Evolutionary conservation across 2,797 vertebrate species (phyloP), one percentile per base, ranked within the genome.

Genomic region (Tenualosa thibaudeaui): DNA sequence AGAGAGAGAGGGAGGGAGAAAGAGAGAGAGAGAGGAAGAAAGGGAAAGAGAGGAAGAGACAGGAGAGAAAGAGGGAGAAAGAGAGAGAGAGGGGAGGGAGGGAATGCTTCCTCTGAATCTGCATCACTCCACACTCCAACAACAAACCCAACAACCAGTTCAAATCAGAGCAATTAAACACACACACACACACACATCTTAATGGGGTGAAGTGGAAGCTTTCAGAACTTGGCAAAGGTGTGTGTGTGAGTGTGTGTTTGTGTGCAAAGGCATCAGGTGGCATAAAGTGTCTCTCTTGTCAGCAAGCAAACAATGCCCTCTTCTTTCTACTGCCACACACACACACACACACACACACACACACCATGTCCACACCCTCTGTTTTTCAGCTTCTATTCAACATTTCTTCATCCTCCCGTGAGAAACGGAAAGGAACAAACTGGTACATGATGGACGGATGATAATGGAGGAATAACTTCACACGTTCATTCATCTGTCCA

Each of bases 351-450:
- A 68, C 62, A 12, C 24, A 15, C 4, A 12, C 60, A 65, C 60
- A 65, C 62, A 31, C 68, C 50, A 46, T 84, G n/a, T 58, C 19
- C 54, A 58, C 54, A 58, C 19, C 26, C 62, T 40, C 31, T 75
- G 56, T 71, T 49, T 62, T 43, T 71, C 86, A 86, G 84, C 78
- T 2, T 40, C 26, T 71, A 71, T 40, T 71, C 31, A 71, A 12
- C 31, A 71, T 68, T 9, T 40, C 68, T 71, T 8, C 68, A 37
- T 71, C 68, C 40, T 71, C 68, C 68, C 68, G 68, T 71, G 68
- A 40, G 68, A 71, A 71, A 37, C 26, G 3, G 17, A 71, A 10
- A 31, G 2, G 13, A 40, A 17, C 17, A 58, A 22, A 58, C 17
- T 5, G 3, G 54, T 19, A 22, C 17, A 58, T 58, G 54, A 58